Evolutionary conservation across 2,797 vertebrate genomes (phyloP), one percentile per base, ranked within the genome.

Genomic region (Manis crassicaudata): DNA sequence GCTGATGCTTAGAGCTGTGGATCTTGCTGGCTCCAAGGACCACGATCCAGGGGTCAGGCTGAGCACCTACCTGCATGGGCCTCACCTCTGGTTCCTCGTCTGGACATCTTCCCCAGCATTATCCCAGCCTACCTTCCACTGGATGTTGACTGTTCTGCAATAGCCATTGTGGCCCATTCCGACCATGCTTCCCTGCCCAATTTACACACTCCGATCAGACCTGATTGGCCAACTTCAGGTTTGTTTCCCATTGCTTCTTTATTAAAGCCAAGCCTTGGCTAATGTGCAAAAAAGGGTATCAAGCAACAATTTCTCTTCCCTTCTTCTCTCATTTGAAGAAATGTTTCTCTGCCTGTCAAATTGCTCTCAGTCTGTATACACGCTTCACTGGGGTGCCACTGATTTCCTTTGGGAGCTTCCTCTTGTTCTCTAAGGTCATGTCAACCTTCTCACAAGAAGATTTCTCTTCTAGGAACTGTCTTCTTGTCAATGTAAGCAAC

Each of bases 381-480:
- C 3, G 0, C 29, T 89, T 85, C 25, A 4, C 29, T 35, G 7
- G 0, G 50, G 20, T 25, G 5, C 35, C 70, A 8, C 18, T 70
- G 43, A 56, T 56, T 81, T 88, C 37, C 40, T 94, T 17, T 32
- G 1, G 32, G 21, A 43, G 46, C n/a, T n/a, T 79, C 87, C 37
- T 79, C 68, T 79, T 73, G 18, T 87, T 81, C 89, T 60, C 56
- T 65, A 20, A 35, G 43, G 87, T 63, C 62, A 37, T 35, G 52
- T 56, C 12, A 9, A 52, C 46, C 27, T 40, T 83, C 7, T 50
- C 92, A 62, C 75, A 56, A 75, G 46, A 56, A 75, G 46, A 79
- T 43, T 37, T 94, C 43, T 58, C 32, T 97, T 88, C 60, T 88
- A 88, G 72, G 12, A 97, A 50, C 46, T 70, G 1, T 68, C 76